Base-by-base conservation (phyloP, 2,797 vertebrate genomes). In the Sebastiscus tertius region DNA sequence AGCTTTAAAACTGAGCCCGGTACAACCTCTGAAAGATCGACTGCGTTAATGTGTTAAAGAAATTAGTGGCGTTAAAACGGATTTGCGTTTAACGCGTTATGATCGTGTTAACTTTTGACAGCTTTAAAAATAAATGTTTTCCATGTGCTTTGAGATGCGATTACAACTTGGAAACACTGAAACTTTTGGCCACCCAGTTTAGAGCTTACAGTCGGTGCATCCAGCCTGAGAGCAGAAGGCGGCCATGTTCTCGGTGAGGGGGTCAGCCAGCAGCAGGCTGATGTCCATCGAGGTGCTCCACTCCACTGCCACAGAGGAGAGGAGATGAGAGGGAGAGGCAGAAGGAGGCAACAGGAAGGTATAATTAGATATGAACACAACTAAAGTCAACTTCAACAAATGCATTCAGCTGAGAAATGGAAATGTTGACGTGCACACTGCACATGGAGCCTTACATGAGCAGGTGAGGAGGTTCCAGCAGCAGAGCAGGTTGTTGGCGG, bases 381-480 rank as follows among this genome's bases (percentile, higher is more conserved):
- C 1, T 2, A 9, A 66, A 78, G 42, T 6, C 2, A 4, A 9
- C 10, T 59, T 20, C 8, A 13, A 8, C 27, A 8, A 14, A 52
- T 11, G 46, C 34, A 22, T 11, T 33, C 29, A 4, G 33, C 34
- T 8, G 24, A 7, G 14, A 10, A 16, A 11, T 16, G 26, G 1
- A 5, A 2, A 24, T 3, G 4, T 0, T 4, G 9, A 9, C 8
- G 3, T 27, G n/a, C 1, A 10, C 1, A 52, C 26, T 6, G 2
- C 0, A 64, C 18, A 16, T 0, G 55, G 8, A 31, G 70, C 77
- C 97, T 96, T 96, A 99, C 98, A 72, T 88, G 96, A 91, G 94
- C 98, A 99, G 69, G 95, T 98, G 90, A 99, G 97, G 27, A 99
- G 96, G 94, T 99, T 99, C 99, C 99, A 99, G 93, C 97, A 99